phyloP scores from a whole-genome alignment of 2,797 vertebrate genomes.

The Garrulus glandarius region DNA sequence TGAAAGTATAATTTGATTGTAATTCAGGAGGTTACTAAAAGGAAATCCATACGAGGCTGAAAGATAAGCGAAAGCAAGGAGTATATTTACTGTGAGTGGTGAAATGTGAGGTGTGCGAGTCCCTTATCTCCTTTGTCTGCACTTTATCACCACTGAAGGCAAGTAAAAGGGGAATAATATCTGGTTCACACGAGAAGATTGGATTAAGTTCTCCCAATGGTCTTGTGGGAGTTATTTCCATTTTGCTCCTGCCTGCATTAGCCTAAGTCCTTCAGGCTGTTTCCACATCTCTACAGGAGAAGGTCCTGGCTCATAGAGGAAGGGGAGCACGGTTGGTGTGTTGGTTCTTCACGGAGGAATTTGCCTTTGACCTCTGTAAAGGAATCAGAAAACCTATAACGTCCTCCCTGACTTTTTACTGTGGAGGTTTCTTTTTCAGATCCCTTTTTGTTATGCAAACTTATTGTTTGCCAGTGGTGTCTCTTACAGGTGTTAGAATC shows the following conservation, averaged over 20 bases:
- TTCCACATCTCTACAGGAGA: neutral
- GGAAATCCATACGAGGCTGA: slow-evolving; percentile 49
- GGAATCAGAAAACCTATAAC: neutral
- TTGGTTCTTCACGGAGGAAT: neutral
- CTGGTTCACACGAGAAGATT: slow-evolving; percentile 39
- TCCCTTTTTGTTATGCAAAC: neutral
- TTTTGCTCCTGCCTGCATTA: neutral
- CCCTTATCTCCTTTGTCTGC: slow-evolving; percentile 46
- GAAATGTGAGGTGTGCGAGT: neutral
- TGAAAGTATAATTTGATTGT: slow-evolving; percentile 52
- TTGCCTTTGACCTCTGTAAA: neutral
- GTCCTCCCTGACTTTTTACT: neutral
- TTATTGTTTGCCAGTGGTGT: neutral
- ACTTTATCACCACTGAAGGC: slow-evolving; percentile 48
- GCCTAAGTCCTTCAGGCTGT: neutral
- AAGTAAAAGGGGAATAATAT: slow-evolving; percentile 7
- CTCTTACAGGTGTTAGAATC: neutral
- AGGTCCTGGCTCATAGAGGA: neutral
- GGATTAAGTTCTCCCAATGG: slow-evolving; percentile 33
- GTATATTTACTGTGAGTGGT: slow-evolving; percentile 11
- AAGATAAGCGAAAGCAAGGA: slow-evolving; percentile 23
- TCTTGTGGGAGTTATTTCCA: slow-evolving; percentile 1
- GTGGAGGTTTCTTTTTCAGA: neutral
- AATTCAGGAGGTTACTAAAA: slow-evolving; percentile 56
- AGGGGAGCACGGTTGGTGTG: accelerated